Base-by-base conservation (phyloP, 2,797 vertebrate genomes). In the Otolemur crassicaudatus region DNA sequence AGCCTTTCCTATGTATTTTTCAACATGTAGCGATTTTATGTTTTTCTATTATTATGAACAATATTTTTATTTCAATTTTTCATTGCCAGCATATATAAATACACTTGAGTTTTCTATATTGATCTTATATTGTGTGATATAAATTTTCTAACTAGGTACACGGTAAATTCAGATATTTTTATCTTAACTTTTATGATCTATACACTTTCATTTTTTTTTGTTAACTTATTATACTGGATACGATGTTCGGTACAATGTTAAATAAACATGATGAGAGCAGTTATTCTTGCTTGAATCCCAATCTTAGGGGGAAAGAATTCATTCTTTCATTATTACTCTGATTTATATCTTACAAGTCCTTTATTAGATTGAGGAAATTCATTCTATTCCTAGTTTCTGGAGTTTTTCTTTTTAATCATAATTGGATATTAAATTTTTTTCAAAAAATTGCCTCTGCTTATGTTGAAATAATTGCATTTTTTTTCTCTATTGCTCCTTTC, bases 401-500 rank as follows among this genome's bases (percentile, higher is more conserved):
- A 34, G 7, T 16, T 46, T 70, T 14, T 29, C 63, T 81, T 83
- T 53, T 72, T 46, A 34, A 7, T 29, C 20, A 9, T 43, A 43
- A 60, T 69, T 11, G 1, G 4, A 31, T 56, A 77, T 40, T 43
- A 43, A n/a, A 3, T 76, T 37, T 91, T 85, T 65, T 11, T 69
- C 20, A n/a, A 58, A 63, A 53, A 29, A 3, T 76, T 43, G 22
- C 20, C 65, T 69, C 34, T 58, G 10, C 7, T 5, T n/a, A 53
- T 49, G 49, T 31, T 75, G 60, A 65, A 53, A 31, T 14, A 4
- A 29, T 9, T 22, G n/a, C 0, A 5, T 77, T 12, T 46, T 43
- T 49, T 20, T 0, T 56, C 25, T 0, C 0, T 22, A 14, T 72
- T 34, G 65, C 5, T 67, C 6, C 40, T n/a, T 22, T 75, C 43